Conservation (phyloP, 2,888 invertebrate species). For the Trissoscelio sp. region DNA sequence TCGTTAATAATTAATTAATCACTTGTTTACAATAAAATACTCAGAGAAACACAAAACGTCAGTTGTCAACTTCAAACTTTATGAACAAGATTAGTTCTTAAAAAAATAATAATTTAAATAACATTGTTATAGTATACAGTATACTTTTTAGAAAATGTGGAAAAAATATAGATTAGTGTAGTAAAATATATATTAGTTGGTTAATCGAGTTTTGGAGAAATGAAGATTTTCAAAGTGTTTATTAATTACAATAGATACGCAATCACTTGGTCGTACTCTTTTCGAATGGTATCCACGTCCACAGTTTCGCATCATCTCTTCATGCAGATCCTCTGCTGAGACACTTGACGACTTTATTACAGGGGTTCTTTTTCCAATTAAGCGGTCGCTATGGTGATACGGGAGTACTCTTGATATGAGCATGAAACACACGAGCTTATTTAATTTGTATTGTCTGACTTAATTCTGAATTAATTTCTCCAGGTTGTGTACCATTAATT, state of each 20-base stretch:
- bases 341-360: constrained; percentile 78
- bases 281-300: constrained; percentile 53
- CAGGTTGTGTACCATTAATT: constrained; percentile 33
- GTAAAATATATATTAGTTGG: neutral
- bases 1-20: too few species aligned
- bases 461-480: constrained; percentile 50
- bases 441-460: constrained; percentile 59
- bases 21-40: too few species aligned
- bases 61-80: too few species aligned
- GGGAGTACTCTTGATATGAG: constrained; percentile 70
- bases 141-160: too few species aligned
- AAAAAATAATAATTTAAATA: too few species aligned
- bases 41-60: too few species aligned
- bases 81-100: too few species aligned
- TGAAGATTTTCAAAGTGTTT: constrained; percentile 32
- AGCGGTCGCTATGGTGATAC: constrained; percentile 80
- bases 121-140: too few species aligned
- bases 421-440: constrained; percentile 61
- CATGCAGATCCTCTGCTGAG: constrained; percentile 65
- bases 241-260: constrained; percentile 35
- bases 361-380: constrained; percentile 79
- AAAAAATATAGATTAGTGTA: too few species aligned
- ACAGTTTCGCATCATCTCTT: constrained; percentile 59
- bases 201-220: neutral
- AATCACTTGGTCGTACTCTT: constrained; percentile 53